Evolutionary conservation across 1,140 invertebrate genomes (phyloP).

Genomic region (Planococcus citri): DNA sequence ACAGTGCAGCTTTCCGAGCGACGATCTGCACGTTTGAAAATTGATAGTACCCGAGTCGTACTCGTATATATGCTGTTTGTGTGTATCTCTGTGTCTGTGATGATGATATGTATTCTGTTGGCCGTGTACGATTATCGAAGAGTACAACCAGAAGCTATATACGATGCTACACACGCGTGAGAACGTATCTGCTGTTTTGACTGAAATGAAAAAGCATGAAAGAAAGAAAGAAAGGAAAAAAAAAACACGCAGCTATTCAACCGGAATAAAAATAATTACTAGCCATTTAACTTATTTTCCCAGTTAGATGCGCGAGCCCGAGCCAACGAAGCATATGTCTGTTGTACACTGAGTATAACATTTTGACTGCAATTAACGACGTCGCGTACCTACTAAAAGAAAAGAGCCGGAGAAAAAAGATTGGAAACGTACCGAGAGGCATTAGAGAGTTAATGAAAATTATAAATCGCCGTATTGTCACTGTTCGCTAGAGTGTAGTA

Average conservation of each 20-base stretch:
- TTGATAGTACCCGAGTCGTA: too few species aligned
- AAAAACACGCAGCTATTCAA: background rate
- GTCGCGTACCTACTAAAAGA: too few species aligned
- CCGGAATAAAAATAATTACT: background rate
- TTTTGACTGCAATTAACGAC: background rate
- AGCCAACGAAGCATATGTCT: background rate
- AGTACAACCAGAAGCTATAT: background rate
- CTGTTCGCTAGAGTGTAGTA: background rate
- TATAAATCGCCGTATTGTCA: background rate
- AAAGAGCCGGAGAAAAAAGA: too few species aligned
- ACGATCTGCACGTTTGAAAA: too few species aligned
- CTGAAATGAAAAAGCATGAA: background rate
- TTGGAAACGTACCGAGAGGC: background rate
- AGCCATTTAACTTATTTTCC: background rate
- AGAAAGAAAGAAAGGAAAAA: too few species aligned
- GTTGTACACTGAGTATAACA: too few species aligned
- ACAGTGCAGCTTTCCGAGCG: too few species aligned
- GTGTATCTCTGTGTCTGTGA: too few species aligned
- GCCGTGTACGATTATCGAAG: too few species aligned
- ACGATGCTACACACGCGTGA: background rate
- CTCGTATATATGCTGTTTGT: too few species aligned
- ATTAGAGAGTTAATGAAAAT: background rate
- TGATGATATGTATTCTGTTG: too few species aligned
- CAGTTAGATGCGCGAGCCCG: background rate
- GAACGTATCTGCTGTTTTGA: constrained; percentile 2